A percentile compares a stretch with the other conserved stretches of the same genome.
phyloP scores from a whole-genome alignment of 2,113 vertebrate species.

The Stomatorhinus ivindoensis region DNA sequence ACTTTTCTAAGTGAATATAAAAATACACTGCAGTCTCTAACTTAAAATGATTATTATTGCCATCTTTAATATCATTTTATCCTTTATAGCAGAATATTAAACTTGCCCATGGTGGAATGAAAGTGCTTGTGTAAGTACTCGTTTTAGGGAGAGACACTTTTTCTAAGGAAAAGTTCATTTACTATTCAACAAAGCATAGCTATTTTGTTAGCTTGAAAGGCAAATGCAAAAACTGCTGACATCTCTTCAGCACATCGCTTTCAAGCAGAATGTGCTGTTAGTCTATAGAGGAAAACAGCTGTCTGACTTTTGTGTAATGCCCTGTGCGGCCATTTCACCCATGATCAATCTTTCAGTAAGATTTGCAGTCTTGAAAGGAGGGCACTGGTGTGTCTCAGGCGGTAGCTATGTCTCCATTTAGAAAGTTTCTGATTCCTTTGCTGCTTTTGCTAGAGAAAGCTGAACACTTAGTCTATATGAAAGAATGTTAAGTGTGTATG shows the following conservation, averaged over 20 bases:
- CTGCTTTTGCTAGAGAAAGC: too few species aligned
- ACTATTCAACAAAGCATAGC: background rate
- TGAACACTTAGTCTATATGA: background rate
- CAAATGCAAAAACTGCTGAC: background rate
- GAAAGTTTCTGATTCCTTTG: background rate
- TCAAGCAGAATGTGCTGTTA: background rate
- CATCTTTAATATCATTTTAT: background rate
- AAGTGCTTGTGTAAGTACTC: background rate
- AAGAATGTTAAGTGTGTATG: background rate
- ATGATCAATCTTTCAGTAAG: background rate
- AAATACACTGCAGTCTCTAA: background rate
- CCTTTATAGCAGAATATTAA: background rate
- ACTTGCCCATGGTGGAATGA: background rate
- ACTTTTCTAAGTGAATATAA: background rate
- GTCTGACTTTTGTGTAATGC: background rate
- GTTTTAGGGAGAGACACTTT: background rate
- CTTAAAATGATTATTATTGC: background rate
- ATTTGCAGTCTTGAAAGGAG: background rate
- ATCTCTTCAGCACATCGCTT: background rate
- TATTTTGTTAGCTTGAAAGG: constrained; percentile 8
- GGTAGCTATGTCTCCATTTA: too few species aligned
- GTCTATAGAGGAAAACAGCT: background rate
- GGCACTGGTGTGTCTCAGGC: background rate
- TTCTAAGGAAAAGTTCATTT: background rate
- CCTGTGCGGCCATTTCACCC: background rate